phyloP scores from a whole-genome alignment of 2,888 invertebrate genomes.

The Lymantria monacha region DNA sequence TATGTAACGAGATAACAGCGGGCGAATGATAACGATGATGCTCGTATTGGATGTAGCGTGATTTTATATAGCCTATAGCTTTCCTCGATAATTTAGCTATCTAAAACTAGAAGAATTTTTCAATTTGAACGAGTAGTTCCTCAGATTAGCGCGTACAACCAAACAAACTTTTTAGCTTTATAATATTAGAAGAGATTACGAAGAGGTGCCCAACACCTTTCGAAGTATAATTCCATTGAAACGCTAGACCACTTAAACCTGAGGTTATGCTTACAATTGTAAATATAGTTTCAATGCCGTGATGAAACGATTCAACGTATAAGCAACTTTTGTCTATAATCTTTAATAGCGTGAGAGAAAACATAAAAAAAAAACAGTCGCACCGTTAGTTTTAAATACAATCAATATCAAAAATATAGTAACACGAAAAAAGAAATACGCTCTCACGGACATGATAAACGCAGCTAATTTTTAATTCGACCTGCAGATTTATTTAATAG shows the following conservation, averaged over 20 bases:
- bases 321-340: neutral
- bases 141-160: too few relatives aligned
- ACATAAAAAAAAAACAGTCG: slow-evolving; percentile 17
- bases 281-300: neutral
- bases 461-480: slow-evolving; percentile 68
- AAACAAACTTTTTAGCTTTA: too few relatives aligned
- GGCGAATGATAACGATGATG: too few relatives aligned
- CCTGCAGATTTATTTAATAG: slow-evolving; percentile 68
- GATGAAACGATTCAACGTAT: neutral
- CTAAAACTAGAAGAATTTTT: too few relatives aligned
- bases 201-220: too few relatives aligned
- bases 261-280: neutral
- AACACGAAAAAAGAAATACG: slow-evolving; percentile 35
- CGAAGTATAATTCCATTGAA: too few relatives aligned
- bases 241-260: slow-evolving; percentile 8
- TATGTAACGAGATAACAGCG: too few relatives aligned
- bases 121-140: too few relatives aligned
- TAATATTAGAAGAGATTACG: too few relatives aligned
- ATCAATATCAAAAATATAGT: slow-evolving; percentile 31
- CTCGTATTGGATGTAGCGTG: too few relatives aligned
- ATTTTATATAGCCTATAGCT: too few relatives aligned
- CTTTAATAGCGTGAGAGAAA: slow-evolving; percentile 2
- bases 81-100: too few relatives aligned
- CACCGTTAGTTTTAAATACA: slow-evolving; percentile 26
- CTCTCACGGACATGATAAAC: slow-evolving; percentile 60